Percentiles rank a stretch among this genome's conserved stretches.
Evolutionary conservation across 2,797 vertebrate genomes (phyloP).

Genomic region (Vireo griseus): DNA sequence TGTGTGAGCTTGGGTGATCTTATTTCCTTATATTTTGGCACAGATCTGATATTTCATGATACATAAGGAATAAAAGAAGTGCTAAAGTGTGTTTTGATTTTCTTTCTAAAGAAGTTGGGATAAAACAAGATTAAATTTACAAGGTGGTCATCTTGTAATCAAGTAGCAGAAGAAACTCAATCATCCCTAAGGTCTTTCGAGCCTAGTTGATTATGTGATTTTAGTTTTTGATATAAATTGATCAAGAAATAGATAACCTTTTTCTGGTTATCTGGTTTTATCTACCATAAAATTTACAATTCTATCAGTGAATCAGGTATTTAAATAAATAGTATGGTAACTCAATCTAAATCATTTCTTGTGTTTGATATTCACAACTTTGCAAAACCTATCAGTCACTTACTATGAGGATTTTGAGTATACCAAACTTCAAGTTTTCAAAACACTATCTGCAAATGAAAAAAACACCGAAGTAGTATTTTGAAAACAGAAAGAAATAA

Average conservation of each 20-base stretch:
- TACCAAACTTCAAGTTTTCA: not conserved
- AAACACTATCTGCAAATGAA: not conserved
- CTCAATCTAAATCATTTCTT: not conserved
- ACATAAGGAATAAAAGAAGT: not conserved
- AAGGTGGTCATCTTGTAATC: not conserved
- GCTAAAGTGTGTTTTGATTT: not conserved
- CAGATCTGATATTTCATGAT: accelerated
- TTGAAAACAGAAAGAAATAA: not conserved
- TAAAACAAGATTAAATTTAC: not conserved
- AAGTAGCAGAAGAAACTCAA: not conserved
- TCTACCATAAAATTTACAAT: not conserved
- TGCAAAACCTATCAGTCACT: not conserved
- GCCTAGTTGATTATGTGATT: not conserved
- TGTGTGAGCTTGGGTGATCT: not conserved
- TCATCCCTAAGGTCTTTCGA: not conserved
- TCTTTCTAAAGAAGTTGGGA: not conserved
- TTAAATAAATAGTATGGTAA: not conserved
- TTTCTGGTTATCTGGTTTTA: not conserved
- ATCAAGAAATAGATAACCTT: not conserved
- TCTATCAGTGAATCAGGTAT: not conserved
- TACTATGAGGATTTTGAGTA: not conserved
- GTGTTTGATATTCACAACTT: not conserved
- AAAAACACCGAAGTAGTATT: not conserved
- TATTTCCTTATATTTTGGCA: not conserved
- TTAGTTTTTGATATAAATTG: not conserved